Evolutionary conservation across 2,888 invertebrate genomes (phyloP).

Genomic region (Eupelmus urozonus): DNA sequence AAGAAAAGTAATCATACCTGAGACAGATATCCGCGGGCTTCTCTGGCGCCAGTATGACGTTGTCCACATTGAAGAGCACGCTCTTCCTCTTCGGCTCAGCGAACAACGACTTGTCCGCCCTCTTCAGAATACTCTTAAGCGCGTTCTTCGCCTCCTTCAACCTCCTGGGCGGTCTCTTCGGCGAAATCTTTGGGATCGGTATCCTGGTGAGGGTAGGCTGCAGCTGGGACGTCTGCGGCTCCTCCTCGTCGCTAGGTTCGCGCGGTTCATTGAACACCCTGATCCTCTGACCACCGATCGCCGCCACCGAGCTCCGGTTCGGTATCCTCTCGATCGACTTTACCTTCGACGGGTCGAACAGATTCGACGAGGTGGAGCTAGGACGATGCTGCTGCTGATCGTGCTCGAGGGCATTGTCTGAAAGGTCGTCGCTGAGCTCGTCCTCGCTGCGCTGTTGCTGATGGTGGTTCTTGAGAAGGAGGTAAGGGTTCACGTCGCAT

Average conservation of each 20-base stretch:
- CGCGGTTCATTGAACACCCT: conserved; percentile 80
- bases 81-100: conserved; percentile 68
- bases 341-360: conserved; percentile 74
- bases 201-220: conserved; percentile 67
- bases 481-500: conserved; percentile 91
- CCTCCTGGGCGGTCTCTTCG: conserved; percentile 82
- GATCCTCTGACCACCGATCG: conserved; percentile 85
- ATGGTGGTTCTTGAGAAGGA: conserved; percentile 84
- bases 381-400: conserved; percentile 49
- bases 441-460: conserved; percentile 68
- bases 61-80: conserved; percentile 74
- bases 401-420: conserved; percentile 73
- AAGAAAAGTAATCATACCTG: conserved; percentile 38
- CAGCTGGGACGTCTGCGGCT: conserved; percentile 11
- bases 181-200: conserved; percentile 78
- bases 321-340: conserved; percentile 75
- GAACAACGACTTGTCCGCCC: conserved; percentile 62
- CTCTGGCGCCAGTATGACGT: conserved; percentile 75
- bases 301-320: conserved; percentile 74
- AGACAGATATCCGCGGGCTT: conserved; percentile 64
- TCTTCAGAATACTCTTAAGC: conserved; percentile 72
- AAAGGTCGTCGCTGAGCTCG: conserved; percentile 76
- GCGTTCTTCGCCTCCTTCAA: conserved; percentile 77
- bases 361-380: conserved; percentile 61
- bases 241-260: conserved; percentile 68